Base-by-base conservation (phyloP, 2,797 vertebrate genomes). In the Tiaroga cobitis region DNA sequence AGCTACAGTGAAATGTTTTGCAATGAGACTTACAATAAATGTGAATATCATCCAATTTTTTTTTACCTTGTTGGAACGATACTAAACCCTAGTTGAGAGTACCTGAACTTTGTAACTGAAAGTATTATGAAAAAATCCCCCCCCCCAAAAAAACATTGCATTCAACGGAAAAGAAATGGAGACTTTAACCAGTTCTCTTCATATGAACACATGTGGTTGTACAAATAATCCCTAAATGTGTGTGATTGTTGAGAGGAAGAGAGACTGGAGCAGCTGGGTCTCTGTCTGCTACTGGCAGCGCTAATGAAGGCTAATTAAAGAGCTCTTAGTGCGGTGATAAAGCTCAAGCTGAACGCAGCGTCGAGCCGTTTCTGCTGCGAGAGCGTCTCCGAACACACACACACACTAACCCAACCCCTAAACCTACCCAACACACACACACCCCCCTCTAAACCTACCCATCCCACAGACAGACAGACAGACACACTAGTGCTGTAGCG, bases 251-350 rank as follows among this genome's bases (percentile, higher is more conserved):
- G 15, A 32, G 46, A 69, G 73, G 83, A 80, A 85, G 83, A 80
- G 54, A 26, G 81, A 59, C 72, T 18, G 61, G 77, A 87, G 81
- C 86, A 88, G 87, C 87, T 81, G 87, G 77, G 81, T 59, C 75
- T 39, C 72, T 87, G 83, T 85, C 80, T 65, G 80, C 81, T 82
- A 74, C 75, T 84, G 87, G 83, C 82, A 73, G 77, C 72, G 80
- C 81, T 87, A 87, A 90, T 87, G 85, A 85, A 89, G 77, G 73
- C 80, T 86, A 87, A 91, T 90, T 88, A 90, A 87, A 88, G 86
- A 89, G 88, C 88, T 89, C 82, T 88, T 85, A 86, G 89, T 87
- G 87, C 85, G 26, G 63, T 61, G 88, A 84, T 86, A 88, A 73
- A 84, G 80, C 81, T 61, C 51, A 68, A 81, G 79, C 79, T 61